Conservation (phyloP, 2,797 vertebrate genomes). For the Vultur gryphus region DNA sequence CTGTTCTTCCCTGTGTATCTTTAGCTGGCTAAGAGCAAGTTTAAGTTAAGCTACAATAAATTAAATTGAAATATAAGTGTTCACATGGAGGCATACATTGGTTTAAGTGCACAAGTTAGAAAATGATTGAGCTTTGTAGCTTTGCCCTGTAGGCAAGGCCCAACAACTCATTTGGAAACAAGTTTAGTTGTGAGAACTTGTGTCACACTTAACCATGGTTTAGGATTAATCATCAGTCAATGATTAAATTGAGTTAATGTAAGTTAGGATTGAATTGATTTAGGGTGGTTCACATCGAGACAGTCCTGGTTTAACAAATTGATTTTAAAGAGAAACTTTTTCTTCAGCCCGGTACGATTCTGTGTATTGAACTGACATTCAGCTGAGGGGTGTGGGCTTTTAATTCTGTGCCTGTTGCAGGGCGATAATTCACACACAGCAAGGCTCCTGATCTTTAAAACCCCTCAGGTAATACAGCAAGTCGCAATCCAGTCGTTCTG, state of each 20-base stretch:
- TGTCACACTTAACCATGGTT: slow-evolving; percentile 29
- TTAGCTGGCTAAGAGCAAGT: background rate
- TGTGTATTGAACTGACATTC: background rate
- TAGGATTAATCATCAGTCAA: background rate
- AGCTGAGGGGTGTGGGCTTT: background rate
- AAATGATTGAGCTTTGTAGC: background rate
- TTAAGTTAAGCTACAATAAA: background rate
- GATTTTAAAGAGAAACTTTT: background rate
- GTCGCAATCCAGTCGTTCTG: background rate
- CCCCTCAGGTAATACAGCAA: background rate
- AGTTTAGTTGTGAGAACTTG: background rate
- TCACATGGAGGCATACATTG: accelerated
- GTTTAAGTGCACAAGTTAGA: background rate
- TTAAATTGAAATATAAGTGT: background rate
- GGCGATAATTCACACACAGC: background rate
- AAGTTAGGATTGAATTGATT: slow-evolving; percentile 37
- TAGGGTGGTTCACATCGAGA: background rate
- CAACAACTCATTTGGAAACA: background rate
- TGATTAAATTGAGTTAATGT: slow-evolving; percentile 11
- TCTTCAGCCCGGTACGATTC: background rate
- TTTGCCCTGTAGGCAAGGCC: background rate
- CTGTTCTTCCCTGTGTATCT: background rate
- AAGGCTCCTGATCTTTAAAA: background rate
- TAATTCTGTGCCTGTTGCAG: background rate
- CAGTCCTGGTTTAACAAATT: background rate